A percentile compares a stretch with the other conserved stretches of the same genome.
Conservation (phyloP, 2,113 vertebrate species). For the Proterorhinus semilunaris region DNA sequence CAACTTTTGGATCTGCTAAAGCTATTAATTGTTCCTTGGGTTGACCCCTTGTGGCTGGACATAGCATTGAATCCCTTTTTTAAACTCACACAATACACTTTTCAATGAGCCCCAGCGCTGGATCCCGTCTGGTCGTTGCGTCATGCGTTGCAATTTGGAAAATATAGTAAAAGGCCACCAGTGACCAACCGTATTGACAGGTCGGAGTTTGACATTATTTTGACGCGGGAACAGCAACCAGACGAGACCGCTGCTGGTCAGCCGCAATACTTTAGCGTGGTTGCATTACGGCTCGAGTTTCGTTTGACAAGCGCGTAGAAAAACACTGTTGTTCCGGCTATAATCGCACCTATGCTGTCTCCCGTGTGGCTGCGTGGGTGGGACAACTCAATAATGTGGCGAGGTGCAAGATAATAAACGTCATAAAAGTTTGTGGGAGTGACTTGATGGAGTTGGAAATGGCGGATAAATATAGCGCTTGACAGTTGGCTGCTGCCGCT, state of each 20-base stretch:
- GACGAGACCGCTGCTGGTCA: not conserved
- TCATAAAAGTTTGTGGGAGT: slow-evolving; percentile 1
- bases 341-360: not conserved
- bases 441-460: slow-evolving; percentile 5
- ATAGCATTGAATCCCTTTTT: too few species aligned
- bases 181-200: not conserved
- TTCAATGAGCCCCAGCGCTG: too few species aligned
- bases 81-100: too few species aligned
- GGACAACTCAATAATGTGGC: slow-evolving; percentile 1
- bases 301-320: not conserved
- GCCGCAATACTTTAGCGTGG: not conserved
- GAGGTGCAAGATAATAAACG: slow-evolving; percentile 3
- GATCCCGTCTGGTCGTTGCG: too few species aligned
- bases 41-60: too few species aligned
- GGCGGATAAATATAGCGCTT: not conserved
- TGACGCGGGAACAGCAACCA: not conserved
- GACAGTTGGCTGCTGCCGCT: not conserved
- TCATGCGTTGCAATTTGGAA: too few species aligned
- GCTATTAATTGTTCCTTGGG: too few species aligned
- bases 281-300: not conserved
- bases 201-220: not conserved
- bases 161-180: not conserved
- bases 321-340: not conserved
- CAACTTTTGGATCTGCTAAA: too few species aligned
- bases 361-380: not conserved